phyloP scores from a whole-genome alignment of 2,797 vertebrate species.

The Pangasius mekongensis region DNA sequence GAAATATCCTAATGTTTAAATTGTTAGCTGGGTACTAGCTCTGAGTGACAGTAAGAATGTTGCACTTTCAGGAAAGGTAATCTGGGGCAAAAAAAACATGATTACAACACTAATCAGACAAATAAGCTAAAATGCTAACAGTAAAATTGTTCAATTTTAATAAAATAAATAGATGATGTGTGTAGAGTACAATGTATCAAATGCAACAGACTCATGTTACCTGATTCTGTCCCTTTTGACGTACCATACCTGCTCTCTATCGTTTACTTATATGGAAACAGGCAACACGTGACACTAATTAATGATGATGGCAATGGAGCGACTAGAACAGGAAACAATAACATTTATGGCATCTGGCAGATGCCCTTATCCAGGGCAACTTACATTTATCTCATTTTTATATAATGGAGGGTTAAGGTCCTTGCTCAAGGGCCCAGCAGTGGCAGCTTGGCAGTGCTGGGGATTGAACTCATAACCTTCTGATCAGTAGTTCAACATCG shows the following conservation, averaged over 20 bases:
- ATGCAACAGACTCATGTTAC: neutral
- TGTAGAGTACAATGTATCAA: neutral
- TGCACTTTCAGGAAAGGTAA: neutral
- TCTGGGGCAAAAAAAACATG: neutral
- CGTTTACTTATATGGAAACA: neutral
- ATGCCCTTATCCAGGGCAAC: too few relatives aligned
- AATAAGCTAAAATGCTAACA: neutral
- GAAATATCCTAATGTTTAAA: neutral
- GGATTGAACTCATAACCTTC: too few relatives aligned
- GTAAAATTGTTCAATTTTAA: neutral
- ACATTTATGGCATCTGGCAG: neutral
- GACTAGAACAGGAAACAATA: neutral
- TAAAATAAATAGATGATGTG: neutral
- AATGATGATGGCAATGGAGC: neutral
- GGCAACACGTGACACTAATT: neutral
- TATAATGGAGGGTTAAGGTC: too few relatives aligned
- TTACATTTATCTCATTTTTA: too few relatives aligned
- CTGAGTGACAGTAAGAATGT: neutral
- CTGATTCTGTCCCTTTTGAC: neutral
- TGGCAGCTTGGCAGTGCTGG: too few relatives aligned
- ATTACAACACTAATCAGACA: neutral
- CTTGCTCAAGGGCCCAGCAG: too few relatives aligned
- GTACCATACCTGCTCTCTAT: neutral
- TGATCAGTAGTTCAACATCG: too few relatives aligned
- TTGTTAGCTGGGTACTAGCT: neutral